These are phyloP conservation scores for Okamejei kenojei DNA, from an alignment of 2,797 vertebrate genomes.

Conservation along the genomic window DNA sequence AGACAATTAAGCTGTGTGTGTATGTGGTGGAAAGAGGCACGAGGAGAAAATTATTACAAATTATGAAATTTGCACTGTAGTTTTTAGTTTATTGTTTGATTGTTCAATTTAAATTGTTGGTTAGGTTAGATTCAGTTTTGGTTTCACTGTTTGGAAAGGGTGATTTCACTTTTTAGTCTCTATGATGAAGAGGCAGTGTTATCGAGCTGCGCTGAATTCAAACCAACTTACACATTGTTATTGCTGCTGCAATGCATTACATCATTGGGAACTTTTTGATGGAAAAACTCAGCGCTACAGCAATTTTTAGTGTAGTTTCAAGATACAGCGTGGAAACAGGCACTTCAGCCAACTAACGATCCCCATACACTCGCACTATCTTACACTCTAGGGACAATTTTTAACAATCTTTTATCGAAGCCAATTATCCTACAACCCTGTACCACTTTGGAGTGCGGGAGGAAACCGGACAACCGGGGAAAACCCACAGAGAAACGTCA, in stretches of 20 bases:
- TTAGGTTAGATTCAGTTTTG: background rate
- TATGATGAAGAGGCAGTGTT: background rate
- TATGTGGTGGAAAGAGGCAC: no score
- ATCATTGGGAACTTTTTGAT: background rate
- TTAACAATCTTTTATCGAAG: no score
- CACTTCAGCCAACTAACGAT: no score
- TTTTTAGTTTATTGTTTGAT: background rate
- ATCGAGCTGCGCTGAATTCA: background rate
- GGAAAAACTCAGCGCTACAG: background rate
- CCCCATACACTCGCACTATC: no score
- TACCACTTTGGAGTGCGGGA: no score
- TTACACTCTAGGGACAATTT: no score
- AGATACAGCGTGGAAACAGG: no score
- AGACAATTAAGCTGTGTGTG: background rate
- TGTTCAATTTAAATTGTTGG: background rate
- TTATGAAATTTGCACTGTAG: background rate
- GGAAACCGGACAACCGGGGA: no score
- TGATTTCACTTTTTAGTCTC: background rate
- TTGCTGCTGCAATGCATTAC: background rate
- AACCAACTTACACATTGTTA: background rate
- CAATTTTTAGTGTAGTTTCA: background rate
- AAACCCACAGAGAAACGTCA: no score
- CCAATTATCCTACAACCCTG: no score
- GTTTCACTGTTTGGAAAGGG: background rate
- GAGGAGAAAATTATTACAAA: background rate